These are phyloP conservation scores for Rallus crepitans DNA, from an alignment of 2,797 vertebrate species.

Conservation along the genomic window DNA sequence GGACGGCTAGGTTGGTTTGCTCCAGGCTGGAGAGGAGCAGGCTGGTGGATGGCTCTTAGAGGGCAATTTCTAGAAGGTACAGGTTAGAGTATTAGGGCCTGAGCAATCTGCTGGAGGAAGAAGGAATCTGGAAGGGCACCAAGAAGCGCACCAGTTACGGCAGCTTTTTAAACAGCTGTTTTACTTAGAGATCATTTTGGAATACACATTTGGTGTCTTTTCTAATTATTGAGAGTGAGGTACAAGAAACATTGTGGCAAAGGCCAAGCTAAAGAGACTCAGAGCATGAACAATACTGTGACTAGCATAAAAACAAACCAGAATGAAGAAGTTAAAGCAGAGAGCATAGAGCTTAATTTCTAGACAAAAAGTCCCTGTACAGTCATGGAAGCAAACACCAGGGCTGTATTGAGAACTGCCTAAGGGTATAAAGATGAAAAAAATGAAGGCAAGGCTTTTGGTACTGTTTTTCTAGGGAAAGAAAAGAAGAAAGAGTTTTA, in stretches of 20 bases:
- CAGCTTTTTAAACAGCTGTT: not conserved
- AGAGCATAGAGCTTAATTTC: not conserved
- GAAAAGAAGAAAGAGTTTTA: not conserved
- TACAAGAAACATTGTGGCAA: not conserved
- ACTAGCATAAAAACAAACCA: not conserved
- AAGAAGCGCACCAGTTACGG: not conserved
- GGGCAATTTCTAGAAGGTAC: not conserved
- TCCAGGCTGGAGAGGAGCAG: not conserved
- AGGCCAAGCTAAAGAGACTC: constrained; percentile 18
- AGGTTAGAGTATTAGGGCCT: not conserved
- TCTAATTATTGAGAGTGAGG: not conserved
- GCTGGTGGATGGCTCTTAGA: constrained; percentile 1
- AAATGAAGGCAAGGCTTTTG: not conserved
- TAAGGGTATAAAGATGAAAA: constrained; percentile 31
- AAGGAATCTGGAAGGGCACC: constrained; percentile 5
- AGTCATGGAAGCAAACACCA: not conserved
- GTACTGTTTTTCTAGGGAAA: not conserved
- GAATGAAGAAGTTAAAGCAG: not conserved
- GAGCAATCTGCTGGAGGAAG: not conserved
- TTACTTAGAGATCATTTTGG: not conserved
- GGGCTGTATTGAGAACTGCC: not conserved
- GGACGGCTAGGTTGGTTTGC: not conserved
- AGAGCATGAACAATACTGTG: not conserved
- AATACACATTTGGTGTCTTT: not conserved
- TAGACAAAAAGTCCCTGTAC: not conserved